Percentiles rank a stretch among this genome's conserved stretches.
phyloP scores from a whole-genome alignment of 1,140 invertebrate genomes.

The Bombus pyrosoma region DNA sequence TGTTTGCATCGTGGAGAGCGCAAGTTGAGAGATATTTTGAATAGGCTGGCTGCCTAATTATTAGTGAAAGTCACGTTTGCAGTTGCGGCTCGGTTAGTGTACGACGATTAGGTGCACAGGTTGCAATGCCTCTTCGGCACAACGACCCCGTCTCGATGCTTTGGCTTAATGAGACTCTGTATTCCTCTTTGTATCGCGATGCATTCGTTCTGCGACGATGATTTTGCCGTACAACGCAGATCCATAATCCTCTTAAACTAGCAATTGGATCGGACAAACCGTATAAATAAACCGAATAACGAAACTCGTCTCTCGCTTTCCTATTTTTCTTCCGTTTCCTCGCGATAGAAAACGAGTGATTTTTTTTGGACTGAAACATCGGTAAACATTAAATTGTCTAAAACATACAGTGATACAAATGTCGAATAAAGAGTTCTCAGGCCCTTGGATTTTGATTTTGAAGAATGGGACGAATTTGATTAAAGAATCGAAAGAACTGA shows the following conservation, averaged over 20 bases:
- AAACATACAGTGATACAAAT: too few species aligned
- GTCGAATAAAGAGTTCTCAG: too few species aligned
- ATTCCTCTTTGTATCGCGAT: not conserved
- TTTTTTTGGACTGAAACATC: too few species aligned
- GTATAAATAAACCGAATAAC: too few species aligned
- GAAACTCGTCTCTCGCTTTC: too few species aligned
- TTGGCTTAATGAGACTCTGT: constrained; percentile 66
- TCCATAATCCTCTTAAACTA: constrained; percentile 19
- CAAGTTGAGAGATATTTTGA: constrained; percentile 14
- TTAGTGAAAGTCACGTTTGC: constrained; percentile 34
- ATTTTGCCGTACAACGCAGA: constrained; percentile 19
- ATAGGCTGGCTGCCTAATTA: constrained; percentile 36
- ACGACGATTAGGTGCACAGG: constrained; percentile 19
- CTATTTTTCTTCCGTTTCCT: too few species aligned
- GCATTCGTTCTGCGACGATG: not conserved
- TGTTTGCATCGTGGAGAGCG: too few species aligned
- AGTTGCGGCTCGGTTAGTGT: not conserved
- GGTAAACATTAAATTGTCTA: too few species aligned
- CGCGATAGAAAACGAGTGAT: too few species aligned
- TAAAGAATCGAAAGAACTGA: not conserved
- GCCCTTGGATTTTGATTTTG: too few species aligned
- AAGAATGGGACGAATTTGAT: not conserved
- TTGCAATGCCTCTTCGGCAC: constrained; percentile 34
- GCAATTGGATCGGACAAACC: not conserved
- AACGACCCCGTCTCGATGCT: constrained; percentile 50